These are phyloP conservation scores for Illadopsis cleaveri DNA, from an alignment of 2,113 vertebrate species.

Conservation along the genomic window DNA sequence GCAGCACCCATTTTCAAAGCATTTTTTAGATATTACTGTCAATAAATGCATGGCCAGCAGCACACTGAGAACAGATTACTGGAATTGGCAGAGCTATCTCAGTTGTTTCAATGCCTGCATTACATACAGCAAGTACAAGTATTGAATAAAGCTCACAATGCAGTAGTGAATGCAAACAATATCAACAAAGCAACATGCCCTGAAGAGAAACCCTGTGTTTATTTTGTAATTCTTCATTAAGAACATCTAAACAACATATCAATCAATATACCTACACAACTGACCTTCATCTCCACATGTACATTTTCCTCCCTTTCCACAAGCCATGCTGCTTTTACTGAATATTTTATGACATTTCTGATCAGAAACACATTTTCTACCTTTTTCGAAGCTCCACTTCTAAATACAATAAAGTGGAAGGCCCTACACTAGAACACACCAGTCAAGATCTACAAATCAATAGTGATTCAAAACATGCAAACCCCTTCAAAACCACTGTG, in stretches of 20 bases:
- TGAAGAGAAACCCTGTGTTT: background rate
- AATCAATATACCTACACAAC: background rate
- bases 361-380: background rate
- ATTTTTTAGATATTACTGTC: background rate
- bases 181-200: background rate
- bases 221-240: background rate
- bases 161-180: background rate
- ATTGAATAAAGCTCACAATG: background rate
- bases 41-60: background rate
- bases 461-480: fast-evolving
- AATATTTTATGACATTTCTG: background rate
- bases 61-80: background rate
- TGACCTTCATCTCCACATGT: background rate
- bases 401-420: background rate
- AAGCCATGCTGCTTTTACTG: background rate
- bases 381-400: background rate
- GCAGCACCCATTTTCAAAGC: background rate
- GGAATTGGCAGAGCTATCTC: background rate
- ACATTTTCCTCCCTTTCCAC: background rate
- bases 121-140: background rate
- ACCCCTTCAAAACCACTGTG: background rate
- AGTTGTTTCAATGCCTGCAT: background rate
- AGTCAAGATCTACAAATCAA: background rate
- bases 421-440: background rate
- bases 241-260: background rate